Base-by-base conservation (phyloP, 2,888 invertebrate species). In the Eupithecia exiguata region DNA sequence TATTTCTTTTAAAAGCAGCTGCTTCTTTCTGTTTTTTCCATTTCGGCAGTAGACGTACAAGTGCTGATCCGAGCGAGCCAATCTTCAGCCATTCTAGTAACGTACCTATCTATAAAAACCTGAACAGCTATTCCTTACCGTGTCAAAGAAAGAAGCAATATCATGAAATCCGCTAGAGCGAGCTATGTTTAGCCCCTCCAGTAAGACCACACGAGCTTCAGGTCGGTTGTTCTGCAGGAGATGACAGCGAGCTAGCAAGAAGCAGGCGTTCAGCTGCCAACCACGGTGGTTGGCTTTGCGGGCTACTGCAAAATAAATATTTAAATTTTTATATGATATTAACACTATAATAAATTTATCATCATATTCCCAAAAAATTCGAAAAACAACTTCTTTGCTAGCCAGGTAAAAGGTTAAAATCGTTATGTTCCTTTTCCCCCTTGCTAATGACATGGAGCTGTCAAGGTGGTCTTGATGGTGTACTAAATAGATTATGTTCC, bases 211-310 rank as follows among this genome's bases (percentile, higher is more conserved):
- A 3, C 92, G 84, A 1, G 91, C 88, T 79, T 94, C 93, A 0
- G 93, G 90, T 0, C 93, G 84, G 75, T 94, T 94, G 79, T 92
- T 93, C 77, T 92, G 93, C 10, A 91, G 86, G 30, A 94, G 83
- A 74, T 94, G 92, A 77, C 93, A 90, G 16, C 92, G 89, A 4
- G 93, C 92, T 68, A 93, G 79, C 18, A 93, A 83, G 76, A 94
- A 94, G 0, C 88, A 85, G 0, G 90, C 88, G 72, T 94, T 94
- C 14, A 94, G 76, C 36, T 91, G 80, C 94, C 94, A 94, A 36
- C 84, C 81, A 2, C 84, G 87, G 71, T 89, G 88, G 62, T 88
- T 85, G 0, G 88, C 80, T 7, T 86, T 80, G 25, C 92, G 88
- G 0, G 93, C 87, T 78, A 91, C 94, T 94, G 82, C 16, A 25